A percentile compares a stretch with the other conserved stretches of the same genome.
phyloP scores from a whole-genome alignment of 2,797 vertebrate species.

The Mus spretus region DNA sequence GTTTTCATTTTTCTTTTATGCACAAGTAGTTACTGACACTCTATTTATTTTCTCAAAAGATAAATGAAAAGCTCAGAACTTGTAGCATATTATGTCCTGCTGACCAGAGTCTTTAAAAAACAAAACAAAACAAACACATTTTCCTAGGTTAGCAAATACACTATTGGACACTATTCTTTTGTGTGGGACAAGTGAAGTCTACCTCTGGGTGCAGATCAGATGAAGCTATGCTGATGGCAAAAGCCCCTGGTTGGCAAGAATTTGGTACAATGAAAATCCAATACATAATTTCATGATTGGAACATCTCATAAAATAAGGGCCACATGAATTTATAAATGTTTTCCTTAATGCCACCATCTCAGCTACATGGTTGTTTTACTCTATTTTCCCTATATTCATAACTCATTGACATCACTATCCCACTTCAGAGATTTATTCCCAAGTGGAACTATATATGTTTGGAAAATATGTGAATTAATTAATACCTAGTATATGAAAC shows the following conservation, averaged over 20 bases:
- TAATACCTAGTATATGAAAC: not conserved
- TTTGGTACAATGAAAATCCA: not conserved
- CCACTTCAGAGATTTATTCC: not conserved
- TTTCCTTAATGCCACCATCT: not conserved
- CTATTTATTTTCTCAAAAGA: constrained; percentile 76
- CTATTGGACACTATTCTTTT: constrained; percentile 22
- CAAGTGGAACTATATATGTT: not conserved
- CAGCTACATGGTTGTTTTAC: not conserved
- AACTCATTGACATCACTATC: not conserved
- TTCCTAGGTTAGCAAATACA: constrained; percentile 30
- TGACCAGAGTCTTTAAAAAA: not conserved
- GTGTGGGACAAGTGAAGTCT: not conserved
- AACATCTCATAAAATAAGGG: not conserved
- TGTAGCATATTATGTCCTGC: constrained; percentile 43
- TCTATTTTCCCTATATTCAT: not conserved
- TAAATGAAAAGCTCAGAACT: constrained; percentile 62
- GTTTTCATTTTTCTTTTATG: constrained; percentile 79
- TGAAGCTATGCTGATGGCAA: not conserved
- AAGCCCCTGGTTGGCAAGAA: not conserved
- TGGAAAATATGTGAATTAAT: not conserved
- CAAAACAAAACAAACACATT: not conserved
- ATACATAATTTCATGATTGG: not conserved
- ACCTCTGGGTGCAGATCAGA: not conserved
- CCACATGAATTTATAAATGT: not conserved
- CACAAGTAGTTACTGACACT: constrained; percentile 77